Base-by-base conservation (phyloP, 2,888 invertebrate species). In the Rotaria magnacalcarata region DNA sequence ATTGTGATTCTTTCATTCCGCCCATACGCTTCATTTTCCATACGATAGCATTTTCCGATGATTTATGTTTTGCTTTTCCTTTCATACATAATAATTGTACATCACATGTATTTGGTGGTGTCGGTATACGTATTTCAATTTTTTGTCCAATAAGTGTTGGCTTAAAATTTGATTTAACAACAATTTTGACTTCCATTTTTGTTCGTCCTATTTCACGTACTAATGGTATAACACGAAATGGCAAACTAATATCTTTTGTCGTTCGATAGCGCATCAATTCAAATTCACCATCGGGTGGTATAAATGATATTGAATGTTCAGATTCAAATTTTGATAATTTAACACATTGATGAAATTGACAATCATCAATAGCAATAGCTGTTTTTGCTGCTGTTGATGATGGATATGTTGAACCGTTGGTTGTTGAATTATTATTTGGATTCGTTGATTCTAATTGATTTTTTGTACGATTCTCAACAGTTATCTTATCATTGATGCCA, bases 241-340 rank as follows among this genome's bases (percentile, higher is more conserved):
- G 99, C 88, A 99, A 93, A 85, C 97, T 98, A 90, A 99, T 99
- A 92, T 99, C 99, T 92, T 99, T 99, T 47, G 99, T 99, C 86
- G 98, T 99, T 87, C 99, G 95, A 92, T 99, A 99, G 94, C 96
- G 95, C 99, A 99, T 99, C 54, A 99, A 93, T 92, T 99, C 99
- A 90, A 97, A 99, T 93, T 99, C 99, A 84, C 99, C 99, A 91
- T 99, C 99, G 0, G 99, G 99, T 87, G 99, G 99, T 90, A 99
- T 99, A 93, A 99, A 99, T 89, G 97, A 97, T 91, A 99, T 99
- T 90, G 97, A 97, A 93, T 99, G 99, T 92, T 99, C 99, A 0
- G 98, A 98, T 93, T 99, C 99, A 91, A 99, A 99, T 93, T 99
- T 99, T 91, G 96, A 97, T 87, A 99, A 93, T 91, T 99, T 99